phyloP scores from a whole-genome alignment of 1,140 invertebrate species.

The Drosophila novamexicana region DNA sequence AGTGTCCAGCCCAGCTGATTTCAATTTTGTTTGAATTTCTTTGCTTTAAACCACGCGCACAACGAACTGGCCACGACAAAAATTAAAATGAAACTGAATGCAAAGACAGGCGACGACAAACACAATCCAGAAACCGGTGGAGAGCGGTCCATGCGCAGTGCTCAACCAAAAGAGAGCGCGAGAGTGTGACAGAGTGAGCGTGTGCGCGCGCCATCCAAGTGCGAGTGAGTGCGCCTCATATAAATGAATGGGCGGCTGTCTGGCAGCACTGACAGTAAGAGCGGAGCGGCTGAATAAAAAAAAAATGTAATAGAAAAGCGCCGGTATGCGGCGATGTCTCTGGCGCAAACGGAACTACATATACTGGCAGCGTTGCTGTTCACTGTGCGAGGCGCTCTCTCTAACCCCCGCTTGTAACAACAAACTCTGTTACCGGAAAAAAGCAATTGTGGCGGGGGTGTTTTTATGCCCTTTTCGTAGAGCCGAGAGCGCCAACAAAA shows the following conservation, averaged over 20 bases:
- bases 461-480: slow-evolving; percentile 44
- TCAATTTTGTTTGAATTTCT: slow-evolving; percentile 48
- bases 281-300: slow-evolving; percentile 28
- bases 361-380: slow-evolving; percentile 28
- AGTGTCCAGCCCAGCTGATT: slow-evolving; percentile 53
- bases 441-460: slow-evolving; percentile 61
- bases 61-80: slow-evolving; percentile 69
- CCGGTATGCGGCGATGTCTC: slow-evolving; percentile 54
- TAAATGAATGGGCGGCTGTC: slow-evolving; percentile 67
- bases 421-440: slow-evolving; percentile 47
- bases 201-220: not conserved
- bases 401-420: slow-evolving; percentile 42
- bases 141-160: slow-evolving; percentile 41
- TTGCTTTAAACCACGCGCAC: slow-evolving; percentile 56
- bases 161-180: slow-evolving; percentile 22
- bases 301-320: slow-evolving; percentile 70
- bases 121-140: slow-evolving; percentile 60
- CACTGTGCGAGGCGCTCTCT: slow-evolving; percentile 12
- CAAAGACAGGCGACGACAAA: slow-evolving; percentile 46
- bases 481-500: slow-evolving; percentile 26
- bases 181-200: slow-evolving; percentile 30
- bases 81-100: slow-evolving; percentile 76
- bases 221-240: slow-evolving; percentile 32
- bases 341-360: slow-evolving; percentile 22
- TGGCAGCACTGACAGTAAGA: slow-evolving; percentile 18